These are phyloP conservation scores for Drosophila gaucha DNA, from an alignment of 2,888 invertebrate species.

Conservation along the genomic window DNA sequence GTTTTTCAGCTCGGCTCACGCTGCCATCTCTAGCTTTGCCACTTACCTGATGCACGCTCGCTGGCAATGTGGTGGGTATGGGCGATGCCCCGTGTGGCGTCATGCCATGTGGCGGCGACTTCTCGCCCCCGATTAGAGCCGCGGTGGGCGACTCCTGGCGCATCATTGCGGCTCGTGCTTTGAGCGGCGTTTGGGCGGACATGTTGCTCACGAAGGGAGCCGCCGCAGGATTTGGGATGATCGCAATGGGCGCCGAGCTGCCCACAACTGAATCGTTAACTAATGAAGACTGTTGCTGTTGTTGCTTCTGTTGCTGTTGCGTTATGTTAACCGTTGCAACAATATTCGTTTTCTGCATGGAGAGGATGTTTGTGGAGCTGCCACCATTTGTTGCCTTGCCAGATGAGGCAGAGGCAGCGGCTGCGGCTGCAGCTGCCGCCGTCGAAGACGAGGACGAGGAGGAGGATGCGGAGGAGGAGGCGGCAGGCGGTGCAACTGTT, in stretches of 20 bases:
- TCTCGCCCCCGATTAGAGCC: slow-evolving; percentile 79
- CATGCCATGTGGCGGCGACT: slow-evolving; percentile 85
- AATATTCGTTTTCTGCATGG: slow-evolving; percentile 79
- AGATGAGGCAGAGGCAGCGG: slow-evolving; percentile 16
- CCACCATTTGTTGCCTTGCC: slow-evolving; percentile 72
- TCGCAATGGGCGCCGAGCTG: slow-evolving; percentile 68
- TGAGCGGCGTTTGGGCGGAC: slow-evolving; percentile 81
- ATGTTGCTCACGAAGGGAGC: slow-evolving; percentile 79
- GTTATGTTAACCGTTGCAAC: slow-evolving; percentile 77
- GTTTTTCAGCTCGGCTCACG: background rate
- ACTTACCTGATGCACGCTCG: slow-evolving; percentile 84
- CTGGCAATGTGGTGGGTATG: slow-evolving; percentile 83
- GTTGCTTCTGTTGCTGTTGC: slow-evolving; percentile 76
- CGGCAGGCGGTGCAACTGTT: slow-evolving; percentile 37
- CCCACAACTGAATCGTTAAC: slow-evolving; percentile 51
- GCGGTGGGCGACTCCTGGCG: slow-evolving; percentile 83
- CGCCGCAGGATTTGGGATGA: slow-evolving; percentile 72
- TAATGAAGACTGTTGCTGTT: slow-evolving; percentile 61
- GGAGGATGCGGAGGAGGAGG: slow-evolving; percentile 21
- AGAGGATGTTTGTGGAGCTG: slow-evolving; percentile 70
- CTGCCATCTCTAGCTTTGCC: background rate
- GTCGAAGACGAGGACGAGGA: background rate
- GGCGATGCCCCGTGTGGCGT: slow-evolving; percentile 86
- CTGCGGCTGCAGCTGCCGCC: slow-evolving; percentile 21
- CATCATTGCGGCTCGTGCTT: slow-evolving; percentile 75